Conservation (phyloP, 2,797 vertebrate species). For the Astyanax mexicanus region DNA sequence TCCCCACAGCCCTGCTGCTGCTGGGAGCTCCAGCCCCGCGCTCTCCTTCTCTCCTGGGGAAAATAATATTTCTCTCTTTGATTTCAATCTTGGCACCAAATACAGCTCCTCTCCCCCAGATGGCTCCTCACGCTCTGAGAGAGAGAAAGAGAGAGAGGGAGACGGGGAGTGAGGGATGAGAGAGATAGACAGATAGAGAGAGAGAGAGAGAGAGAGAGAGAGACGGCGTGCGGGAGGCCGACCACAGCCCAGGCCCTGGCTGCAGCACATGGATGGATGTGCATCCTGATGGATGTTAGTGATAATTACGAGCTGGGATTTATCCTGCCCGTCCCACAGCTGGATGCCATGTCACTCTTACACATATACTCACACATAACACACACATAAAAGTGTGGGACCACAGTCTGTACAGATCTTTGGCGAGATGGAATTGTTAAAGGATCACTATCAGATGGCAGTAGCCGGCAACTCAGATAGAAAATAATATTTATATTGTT, state of each 20-base stretch:
- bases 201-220: conserved; percentile 3
- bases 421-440: conserved; percentile 41
- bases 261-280: conserved; percentile 51
- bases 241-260: conserved; percentile 28
- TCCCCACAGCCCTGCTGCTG: conserved; percentile 34
- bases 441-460: no score
- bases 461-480: no score
- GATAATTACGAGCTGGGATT: conserved; percentile 52
- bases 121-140: conserved; percentile 46
- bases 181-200: conserved; percentile 5
- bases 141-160: conserved; percentile 10
- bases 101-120: conserved; percentile 51
- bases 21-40: conserved; percentile 37
- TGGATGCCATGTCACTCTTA: conserved; percentile 50
- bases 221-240: conserved; percentile 13
- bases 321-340: conserved; percentile 42
- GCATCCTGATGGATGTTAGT: conserved; percentile 56
- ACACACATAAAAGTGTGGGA: conserved; percentile 22
- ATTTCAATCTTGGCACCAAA: conserved; percentile 61
- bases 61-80: conserved; percentile 58
- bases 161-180: background rate
- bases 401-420: conserved; percentile 47
- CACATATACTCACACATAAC: conserved; percentile 42
- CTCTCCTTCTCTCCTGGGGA: conserved; percentile 48
- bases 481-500: no score